Evolutionary conservation across 1,140 invertebrate genomes (phyloP).

Genomic region (Drosophila persimilis): DNA sequence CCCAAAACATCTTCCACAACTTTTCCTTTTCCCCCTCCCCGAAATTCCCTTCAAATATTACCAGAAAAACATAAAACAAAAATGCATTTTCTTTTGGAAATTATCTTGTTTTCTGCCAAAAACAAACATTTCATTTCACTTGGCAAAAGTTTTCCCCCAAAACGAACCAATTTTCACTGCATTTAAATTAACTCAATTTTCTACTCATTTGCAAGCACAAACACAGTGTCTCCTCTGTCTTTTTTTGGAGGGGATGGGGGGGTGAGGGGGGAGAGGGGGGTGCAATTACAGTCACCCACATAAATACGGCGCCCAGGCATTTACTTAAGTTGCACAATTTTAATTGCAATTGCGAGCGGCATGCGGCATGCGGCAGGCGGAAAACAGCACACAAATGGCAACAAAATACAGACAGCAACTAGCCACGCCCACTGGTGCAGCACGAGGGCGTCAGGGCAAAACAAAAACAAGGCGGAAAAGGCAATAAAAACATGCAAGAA

Average conservation of each 20-base stretch:
- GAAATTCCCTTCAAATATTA: too few relatives aligned
- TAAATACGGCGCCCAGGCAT: slow-evolving; percentile 52
- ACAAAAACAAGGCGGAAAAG: neutral
- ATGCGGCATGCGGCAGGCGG: neutral
- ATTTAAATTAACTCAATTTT: slow-evolving; percentile 68
- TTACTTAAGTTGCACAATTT: slow-evolving; percentile 57
- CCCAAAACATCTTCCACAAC: too few relatives aligned
- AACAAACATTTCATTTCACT: neutral
- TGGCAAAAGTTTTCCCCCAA: too few relatives aligned
- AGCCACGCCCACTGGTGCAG: slow-evolving; percentile 37
- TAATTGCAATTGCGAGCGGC: slow-evolving; percentile 59
- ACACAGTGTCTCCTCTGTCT: slow-evolving; percentile 11
- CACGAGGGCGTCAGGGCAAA: neutral
- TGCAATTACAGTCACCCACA: slow-evolving; percentile 58
- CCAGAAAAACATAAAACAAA: too few relatives aligned
- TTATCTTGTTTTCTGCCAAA: neutral
- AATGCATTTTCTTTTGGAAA: too few relatives aligned
- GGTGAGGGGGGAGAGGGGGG: neutral
- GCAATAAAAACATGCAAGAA: slow-evolving; percentile 3
- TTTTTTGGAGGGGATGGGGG: too few relatives aligned
- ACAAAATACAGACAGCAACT: slow-evolving; percentile 24
- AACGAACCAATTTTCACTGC: slow-evolving; percentile 27
- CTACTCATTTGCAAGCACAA: slow-evolving; percentile 61
- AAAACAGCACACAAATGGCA: slow-evolving; percentile 14
- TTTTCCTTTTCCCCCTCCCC: too few relatives aligned